Conservation (phyloP, 1,140 invertebrate genomes). For the Lepidurus arcticus region DNA sequence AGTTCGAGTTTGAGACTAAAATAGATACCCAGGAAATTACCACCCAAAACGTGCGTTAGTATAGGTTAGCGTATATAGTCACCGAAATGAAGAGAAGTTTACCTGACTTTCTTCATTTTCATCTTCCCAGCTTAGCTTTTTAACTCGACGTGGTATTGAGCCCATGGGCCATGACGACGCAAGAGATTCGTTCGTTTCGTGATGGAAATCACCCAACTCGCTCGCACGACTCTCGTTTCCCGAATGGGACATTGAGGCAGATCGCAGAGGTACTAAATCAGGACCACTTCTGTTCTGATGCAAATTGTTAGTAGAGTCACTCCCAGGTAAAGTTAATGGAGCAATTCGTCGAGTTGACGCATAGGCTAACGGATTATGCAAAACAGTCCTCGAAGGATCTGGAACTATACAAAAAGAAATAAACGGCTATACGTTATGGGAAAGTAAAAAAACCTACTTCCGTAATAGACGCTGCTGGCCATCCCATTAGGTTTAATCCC, state of each 20-base stretch:
- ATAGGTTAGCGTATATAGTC: not conserved
- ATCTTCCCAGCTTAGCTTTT: slow-evolving; percentile 68
- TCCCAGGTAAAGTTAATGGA: not conserved
- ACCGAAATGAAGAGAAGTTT: not conserved
- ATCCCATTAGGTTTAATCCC: slow-evolving; percentile 5
- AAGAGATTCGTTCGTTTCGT: not conserved
- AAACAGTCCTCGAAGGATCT: not conserved
- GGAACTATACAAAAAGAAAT: not conserved
- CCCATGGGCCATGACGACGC: slow-evolving; percentile 48
- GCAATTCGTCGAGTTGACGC: not conserved
- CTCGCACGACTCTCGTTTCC: not conserved
- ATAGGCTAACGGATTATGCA: not conserved
- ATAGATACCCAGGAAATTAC: not conserved
- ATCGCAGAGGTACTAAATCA: not conserved
- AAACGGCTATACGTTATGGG: not conserved
- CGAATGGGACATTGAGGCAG: not conserved
- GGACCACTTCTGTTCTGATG: not conserved
- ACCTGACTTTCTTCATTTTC: slow-evolving; percentile 43
- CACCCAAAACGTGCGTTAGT: not conserved
- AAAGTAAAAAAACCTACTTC: not conserved
- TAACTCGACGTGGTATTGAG: slow-evolving; percentile 57
- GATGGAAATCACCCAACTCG: not conserved
- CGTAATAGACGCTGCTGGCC: not conserved
- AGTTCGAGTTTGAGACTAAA: not conserved
- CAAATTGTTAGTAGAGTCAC: not conserved